Evolutionary conservation across 1,140 invertebrate species (phyloP).

Genomic region (Drosophila albomicans): DNA sequence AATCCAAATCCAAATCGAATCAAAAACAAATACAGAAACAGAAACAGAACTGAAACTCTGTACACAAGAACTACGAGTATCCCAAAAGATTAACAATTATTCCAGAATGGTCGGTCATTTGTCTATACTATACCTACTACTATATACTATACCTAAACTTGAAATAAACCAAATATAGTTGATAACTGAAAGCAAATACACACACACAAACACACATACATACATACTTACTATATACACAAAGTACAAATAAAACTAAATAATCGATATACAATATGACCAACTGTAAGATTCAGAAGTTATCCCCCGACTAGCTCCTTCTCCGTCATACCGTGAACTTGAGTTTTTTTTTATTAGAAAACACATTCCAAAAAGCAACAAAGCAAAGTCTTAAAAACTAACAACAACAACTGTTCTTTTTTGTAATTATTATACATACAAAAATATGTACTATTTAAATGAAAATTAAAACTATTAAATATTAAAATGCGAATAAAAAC

Average conservation of each 20-base stretch:
- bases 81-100: conserved; percentile 34
- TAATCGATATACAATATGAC: conserved; percentile 21
- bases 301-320: neutral
- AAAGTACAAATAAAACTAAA: conserved; percentile 75
- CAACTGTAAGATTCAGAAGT: conserved; percentile 29
- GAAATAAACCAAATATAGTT: conserved; percentile 81
- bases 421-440: conserved; percentile 52
- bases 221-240: conserved; percentile 36
- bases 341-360: conserved; percentile 73
- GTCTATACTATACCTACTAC: conserved; percentile 8
- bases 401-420: conserved; percentile 54
- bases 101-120: conserved; percentile 26
- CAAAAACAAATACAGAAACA: neutral
- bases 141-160: conserved; percentile 27
- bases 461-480: conserved; percentile 52
- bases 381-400: conserved; percentile 77
- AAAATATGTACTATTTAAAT: conserved; percentile 28
- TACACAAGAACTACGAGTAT: conserved; percentile 27
- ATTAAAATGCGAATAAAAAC: conserved; percentile 75
- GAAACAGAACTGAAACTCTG: conserved; percentile 6
- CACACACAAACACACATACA: conserved; percentile 13
- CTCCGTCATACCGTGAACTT: conserved; percentile 39
- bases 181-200: conserved; percentile 46
- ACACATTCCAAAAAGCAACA: conserved; percentile 82
- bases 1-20: conserved; percentile 31